These are phyloP conservation scores for Chloropsis hardwickii DNA, from an alignment of 2,113 vertebrate species.

Conservation along the genomic window DNA sequence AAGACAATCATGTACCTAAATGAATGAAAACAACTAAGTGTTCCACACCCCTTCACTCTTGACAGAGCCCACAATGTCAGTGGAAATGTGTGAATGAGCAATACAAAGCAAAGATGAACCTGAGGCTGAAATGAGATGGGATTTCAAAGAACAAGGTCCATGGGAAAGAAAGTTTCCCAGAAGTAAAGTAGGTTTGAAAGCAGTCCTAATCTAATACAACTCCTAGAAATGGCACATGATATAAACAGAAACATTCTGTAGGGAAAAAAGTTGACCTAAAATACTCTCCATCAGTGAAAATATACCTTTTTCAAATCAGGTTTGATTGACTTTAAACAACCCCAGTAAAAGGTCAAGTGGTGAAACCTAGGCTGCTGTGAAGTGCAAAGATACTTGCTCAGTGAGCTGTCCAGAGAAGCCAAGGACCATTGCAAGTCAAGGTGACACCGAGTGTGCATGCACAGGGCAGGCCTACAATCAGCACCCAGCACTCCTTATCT, in stretches of 20 bases:
- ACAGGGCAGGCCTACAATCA: not conserved
- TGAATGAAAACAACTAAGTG: not conserved
- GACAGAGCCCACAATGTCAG: not conserved
- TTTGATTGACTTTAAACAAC: not conserved
- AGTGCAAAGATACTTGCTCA: not conserved
- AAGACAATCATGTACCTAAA: not conserved
- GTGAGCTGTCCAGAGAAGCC: not conserved
- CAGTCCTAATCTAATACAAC: not conserved
- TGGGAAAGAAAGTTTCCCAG: not conserved
- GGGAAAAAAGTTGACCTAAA: not conserved
- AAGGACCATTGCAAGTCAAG: not conserved
- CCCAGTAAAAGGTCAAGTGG: not conserved
- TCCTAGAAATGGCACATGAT: not conserved
- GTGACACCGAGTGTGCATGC: accelerated
- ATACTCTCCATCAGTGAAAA: not conserved
- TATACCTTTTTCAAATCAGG: not conserved
- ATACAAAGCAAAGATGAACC: not conserved
- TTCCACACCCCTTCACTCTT: not conserved
- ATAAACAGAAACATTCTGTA: not conserved
- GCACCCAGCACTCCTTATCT: not conserved
- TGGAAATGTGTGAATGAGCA: not conserved
- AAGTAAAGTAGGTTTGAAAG: not conserved
- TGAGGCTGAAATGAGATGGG: not conserved
- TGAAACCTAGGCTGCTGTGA: not conserved
- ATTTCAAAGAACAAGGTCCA: not conserved